Evolutionary conservation across 2,888 invertebrate species (phyloP), one percentile per base, ranked within the genome.

Genomic region (Ecliptopera silaceata): DNA sequence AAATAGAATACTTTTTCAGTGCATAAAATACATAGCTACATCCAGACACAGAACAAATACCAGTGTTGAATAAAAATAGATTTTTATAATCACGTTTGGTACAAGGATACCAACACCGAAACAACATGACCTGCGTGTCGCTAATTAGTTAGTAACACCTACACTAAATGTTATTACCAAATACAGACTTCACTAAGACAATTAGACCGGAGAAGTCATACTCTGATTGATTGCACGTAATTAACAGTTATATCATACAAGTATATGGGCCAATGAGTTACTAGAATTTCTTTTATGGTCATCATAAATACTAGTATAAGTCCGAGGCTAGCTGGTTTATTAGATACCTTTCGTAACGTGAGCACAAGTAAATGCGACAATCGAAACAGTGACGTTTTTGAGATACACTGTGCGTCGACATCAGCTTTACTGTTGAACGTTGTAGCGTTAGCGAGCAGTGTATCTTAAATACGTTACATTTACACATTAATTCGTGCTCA

Each of bases 141-240:
- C 32, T 43, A 39, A 53, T 48, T 34, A 12, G 38, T 52, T 53
- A 18, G 32, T 34, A 15, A 53, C n/a, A 48, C 47, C 26, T 36
- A 8, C 31, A 6, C 31, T 53, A 49, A 41, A 26, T 44, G 45
- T 20, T 56, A 53, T 58, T 57, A 57, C 51, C 56, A 47, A 52
- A 57, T 18, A 44, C 6, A 48, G 6, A 15, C 15, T 36, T 13
- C 42, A 42, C 46, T 10, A 49, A 38, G 29, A 44, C 46, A 59
- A 59, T 46, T 59, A 42, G 59, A 55, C 50, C 59, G 59, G 38
- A 26, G 2, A 17, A 31, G 59, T 53, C 58, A 53, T 53, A 58
- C 53, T 36, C 58, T 58, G 49, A 49, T 58, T 45, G 41, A 39
- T 38, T 31, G 13, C 31, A 32, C 45, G 32, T 49, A 38, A 44